A percentile compares a stretch with the other conserved stretches of the same genome.
phyloP scores from a whole-genome alignment of 2,113 vertebrate genomes.

The Lophura nycthemera region DNA sequence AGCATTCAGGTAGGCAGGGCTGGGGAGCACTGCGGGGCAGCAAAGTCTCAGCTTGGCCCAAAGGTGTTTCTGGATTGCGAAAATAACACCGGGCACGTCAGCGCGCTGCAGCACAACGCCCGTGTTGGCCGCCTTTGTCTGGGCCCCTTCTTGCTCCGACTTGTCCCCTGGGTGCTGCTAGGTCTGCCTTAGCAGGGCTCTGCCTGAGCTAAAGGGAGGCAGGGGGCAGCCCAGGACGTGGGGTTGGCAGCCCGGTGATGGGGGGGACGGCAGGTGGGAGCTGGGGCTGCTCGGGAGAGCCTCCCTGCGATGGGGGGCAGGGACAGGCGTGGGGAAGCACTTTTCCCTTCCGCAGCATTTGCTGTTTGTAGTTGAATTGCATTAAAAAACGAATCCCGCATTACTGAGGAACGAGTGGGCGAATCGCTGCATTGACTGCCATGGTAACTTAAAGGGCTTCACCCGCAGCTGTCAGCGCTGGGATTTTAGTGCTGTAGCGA shows the following conservation, averaged over 20 bases:
- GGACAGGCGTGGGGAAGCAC: not conserved
- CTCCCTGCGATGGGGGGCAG: not conserved
- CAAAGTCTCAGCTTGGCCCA: too few species aligned
- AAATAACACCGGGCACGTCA: conserved; percentile 46
- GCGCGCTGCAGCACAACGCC: not conserved
- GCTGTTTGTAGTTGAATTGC: conserved; percentile 48
- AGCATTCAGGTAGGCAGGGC: too few species aligned
- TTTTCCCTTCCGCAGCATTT: conserved; percentile 4
- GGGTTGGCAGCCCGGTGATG: too few species aligned
- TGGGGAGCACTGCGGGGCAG: too few species aligned
- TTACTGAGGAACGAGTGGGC: conserved; percentile 58
- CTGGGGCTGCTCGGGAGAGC: not conserved
- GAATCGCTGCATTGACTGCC: conserved; percentile 58
- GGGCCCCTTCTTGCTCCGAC: conserved; percentile 37
- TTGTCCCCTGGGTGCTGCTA: not conserved
- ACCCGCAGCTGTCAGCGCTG: conserved; percentile 50
- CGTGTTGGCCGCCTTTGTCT: conserved; percentile 41
- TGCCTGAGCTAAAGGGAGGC: too few species aligned
- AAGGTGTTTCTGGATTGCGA: not conserved
- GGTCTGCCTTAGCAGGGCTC: not conserved
- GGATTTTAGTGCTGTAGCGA: conserved; percentile 26
- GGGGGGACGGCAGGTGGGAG: too few species aligned
- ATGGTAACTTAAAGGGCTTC: conserved; percentile 71
- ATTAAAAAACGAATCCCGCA: conserved; percentile 33
- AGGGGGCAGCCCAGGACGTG: too few species aligned